Percentiles rank a stretch among this genome's conserved stretches.
Evolutionary conservation across 2,888 invertebrate genomes (phyloP).

Genomic region (Mayetiola destructor): DNA sequence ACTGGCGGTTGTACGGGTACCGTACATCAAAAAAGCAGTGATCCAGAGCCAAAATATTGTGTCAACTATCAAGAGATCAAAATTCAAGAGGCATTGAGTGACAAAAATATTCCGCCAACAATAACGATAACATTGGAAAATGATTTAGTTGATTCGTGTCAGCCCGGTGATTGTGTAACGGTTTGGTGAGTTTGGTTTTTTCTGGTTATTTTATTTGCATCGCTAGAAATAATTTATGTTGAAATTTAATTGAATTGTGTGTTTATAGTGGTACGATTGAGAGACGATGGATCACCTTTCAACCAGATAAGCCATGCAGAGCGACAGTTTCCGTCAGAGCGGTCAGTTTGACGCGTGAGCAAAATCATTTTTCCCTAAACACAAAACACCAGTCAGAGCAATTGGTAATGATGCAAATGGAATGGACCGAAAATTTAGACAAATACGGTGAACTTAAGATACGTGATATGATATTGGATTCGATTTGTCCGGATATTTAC

Average conservation of each 20-base stretch:
- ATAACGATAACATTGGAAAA: conserved; percentile 68
- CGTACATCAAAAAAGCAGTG: conserved; percentile 44
- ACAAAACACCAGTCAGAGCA: conserved; percentile 41
- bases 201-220: background rate
- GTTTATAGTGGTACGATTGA: conserved; percentile 56
- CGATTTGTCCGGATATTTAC: conserved; percentile 71
- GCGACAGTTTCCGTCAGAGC: conserved; percentile 25
- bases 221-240: background rate
- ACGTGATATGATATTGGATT: conserved; percentile 61
- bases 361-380: conserved; percentile 27
- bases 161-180: conserved; percentile 77
- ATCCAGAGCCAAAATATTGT: conserved; percentile 33
- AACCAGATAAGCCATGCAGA: conserved; percentile 30
- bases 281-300: conserved; percentile 53
- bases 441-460: conserved; percentile 49
- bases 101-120: conserved; percentile 54
- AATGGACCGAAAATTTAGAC: conserved; percentile 35
- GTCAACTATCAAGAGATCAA: conserved; percentile 78
- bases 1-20: conserved; percentile 36
- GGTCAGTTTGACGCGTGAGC: conserved; percentile 44
- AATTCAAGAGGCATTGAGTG: conserved; percentile 49
- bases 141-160: conserved; percentile 73
- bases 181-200: conserved; percentile 45
- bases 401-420: conserved; percentile 17
- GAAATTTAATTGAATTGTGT: background rate